These are phyloP conservation scores for Amphimallon solstitiale DNA, from an alignment of 2,888 invertebrate species.

Conservation along the genomic window DNA sequence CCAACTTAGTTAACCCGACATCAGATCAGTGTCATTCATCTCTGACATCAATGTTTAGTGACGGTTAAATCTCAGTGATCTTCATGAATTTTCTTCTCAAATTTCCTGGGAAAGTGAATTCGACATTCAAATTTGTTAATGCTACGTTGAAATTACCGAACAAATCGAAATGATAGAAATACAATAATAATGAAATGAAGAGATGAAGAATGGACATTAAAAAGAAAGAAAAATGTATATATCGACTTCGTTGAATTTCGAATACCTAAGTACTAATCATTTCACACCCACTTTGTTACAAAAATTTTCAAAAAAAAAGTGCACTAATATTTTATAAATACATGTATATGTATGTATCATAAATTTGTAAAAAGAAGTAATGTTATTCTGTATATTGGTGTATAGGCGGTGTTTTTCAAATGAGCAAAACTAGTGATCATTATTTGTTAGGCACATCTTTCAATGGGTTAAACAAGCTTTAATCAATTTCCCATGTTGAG, in stretches of 20 bases:
- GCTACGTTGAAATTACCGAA: neutral
- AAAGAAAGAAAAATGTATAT: conserved; percentile 45
- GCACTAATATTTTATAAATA: conserved; percentile 36
- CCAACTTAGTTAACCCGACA: conserved; percentile 39
- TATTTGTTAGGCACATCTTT: conserved; percentile 12
- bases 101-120: conserved; percentile 3
- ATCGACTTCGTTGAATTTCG: conserved; percentile 32
- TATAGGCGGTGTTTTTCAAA: conserved; percentile 38
- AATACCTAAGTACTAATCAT: conserved; percentile 43
- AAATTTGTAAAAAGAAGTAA: conserved; percentile 43
- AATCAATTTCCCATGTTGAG: conserved; percentile 3
- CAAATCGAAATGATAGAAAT: neutral
- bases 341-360: conserved; percentile 29
- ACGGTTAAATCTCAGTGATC: conserved; percentile 30
- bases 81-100: conserved; percentile 22
- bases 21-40: conserved; percentile 43
- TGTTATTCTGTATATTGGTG: conserved; percentile 51
- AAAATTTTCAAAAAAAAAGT: conserved; percentile 28
- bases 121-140: neutral
- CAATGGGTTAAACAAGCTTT: conserved; percentile 22
- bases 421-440: neutral
- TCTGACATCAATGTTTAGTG: conserved; percentile 43
- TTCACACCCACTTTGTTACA: conserved; percentile 42
- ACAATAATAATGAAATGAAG: neutral
- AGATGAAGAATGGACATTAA: neutral